A percentile compares a stretch with the other conserved stretches of the same genome.
These are phyloP conservation scores for Enoplolaimus lenunculus DNA, from an alignment of 2,888 invertebrate species.

Conservation along the genomic window DNA sequence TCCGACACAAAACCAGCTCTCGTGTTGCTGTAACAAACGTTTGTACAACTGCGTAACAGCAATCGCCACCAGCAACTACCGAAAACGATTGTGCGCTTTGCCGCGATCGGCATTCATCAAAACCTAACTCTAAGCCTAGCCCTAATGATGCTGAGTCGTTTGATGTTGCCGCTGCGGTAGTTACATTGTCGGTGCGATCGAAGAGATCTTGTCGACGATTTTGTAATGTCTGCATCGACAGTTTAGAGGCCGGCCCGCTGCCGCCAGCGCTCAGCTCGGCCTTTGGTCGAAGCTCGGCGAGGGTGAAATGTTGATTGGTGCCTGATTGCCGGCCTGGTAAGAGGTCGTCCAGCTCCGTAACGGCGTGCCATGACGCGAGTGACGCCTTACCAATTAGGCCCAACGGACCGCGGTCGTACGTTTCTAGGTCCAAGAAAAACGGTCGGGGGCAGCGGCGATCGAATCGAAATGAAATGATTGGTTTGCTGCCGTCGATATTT, in stretches of 20 bases:
- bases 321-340: conserved; percentile 5
- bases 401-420: background rate
- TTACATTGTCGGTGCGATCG: background rate
- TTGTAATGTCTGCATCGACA: background rate
- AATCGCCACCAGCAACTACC: background rate
- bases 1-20: conserved; percentile 5
- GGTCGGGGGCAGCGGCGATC: conserved; percentile 3
- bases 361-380: conserved; percentile 10
- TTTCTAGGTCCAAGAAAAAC: conserved; percentile 15
- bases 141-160: background rate
- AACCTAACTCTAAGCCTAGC: background rate
- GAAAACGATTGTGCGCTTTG: too few relatives aligned
- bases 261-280: background rate
- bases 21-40: conserved; percentile 14
- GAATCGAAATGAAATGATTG: conserved; percentile 13
- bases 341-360: conserved; percentile 14
- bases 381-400: background rate
- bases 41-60: conserved; percentile 4
- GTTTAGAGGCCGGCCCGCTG: background rate
- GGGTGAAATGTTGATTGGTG: conserved; percentile 5
- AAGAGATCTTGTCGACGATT: too few relatives aligned
- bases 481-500: conserved; percentile 15
- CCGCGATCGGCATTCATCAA: background rate
- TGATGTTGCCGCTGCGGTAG: background rate
- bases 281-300: conserved; percentile 1